phyloP scores from a whole-genome alignment of 1,140 invertebrate species.

The Drosophila pandora region DNA sequence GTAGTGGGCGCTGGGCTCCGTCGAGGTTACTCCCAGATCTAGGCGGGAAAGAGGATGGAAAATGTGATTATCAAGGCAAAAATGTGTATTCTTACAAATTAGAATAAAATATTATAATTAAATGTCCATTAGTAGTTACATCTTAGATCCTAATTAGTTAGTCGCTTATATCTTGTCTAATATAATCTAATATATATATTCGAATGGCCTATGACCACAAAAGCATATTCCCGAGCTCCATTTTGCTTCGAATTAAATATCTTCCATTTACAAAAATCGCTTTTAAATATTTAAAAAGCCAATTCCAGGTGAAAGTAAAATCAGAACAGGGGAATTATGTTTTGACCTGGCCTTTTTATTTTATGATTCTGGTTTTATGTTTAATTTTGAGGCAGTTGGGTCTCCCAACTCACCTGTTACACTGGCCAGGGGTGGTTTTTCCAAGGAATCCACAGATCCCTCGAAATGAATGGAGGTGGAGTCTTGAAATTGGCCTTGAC shows the following conservation, averaged over 20 bases:
- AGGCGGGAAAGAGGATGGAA: neutral
- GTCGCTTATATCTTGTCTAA: too few species aligned
- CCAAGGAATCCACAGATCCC: neutral
- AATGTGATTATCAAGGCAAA: neutral
- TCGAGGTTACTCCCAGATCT: conserved; percentile 4
- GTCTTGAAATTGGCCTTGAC: neutral
- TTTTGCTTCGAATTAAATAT: too few species aligned
- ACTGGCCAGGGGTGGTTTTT: neutral
- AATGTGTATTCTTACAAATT: too few species aligned
- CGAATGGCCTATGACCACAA: too few species aligned
- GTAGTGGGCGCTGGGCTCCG: neutral
- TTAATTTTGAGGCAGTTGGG: neutral
- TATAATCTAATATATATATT: too few species aligned
- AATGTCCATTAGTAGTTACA: too few species aligned
- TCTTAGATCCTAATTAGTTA: too few species aligned
- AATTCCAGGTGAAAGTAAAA: neutral
- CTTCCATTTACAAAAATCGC: too few species aligned
- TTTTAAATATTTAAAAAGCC: neutral
- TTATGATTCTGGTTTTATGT: neutral
- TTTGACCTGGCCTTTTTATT: conserved; percentile 4
- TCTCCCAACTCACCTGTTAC: conserved; percentile 21
- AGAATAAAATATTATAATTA: neutral
- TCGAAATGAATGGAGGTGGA: neutral
- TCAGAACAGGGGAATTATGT: neutral
- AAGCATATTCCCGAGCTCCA: too few species aligned